Conservation (phyloP, 2,888 invertebrate species). For the Paralinhomoeus sp. region DNA sequence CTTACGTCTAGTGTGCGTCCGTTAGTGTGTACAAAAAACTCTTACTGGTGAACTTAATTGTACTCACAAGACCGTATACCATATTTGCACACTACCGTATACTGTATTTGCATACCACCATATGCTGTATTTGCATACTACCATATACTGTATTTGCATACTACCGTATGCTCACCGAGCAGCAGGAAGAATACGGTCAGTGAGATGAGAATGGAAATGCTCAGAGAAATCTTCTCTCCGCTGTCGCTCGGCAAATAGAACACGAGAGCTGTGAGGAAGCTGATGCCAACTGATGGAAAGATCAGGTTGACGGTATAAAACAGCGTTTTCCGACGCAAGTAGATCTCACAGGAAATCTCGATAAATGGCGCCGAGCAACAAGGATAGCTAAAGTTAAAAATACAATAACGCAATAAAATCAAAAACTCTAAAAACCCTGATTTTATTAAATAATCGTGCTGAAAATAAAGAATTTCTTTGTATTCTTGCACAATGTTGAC, state of each 20-base stretch:
- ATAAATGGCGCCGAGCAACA: constrained; percentile 84
- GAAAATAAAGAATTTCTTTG: too few species aligned
- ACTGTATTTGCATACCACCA: too few species aligned
- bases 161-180: constrained; percentile 38
- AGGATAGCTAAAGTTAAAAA: constrained; percentile 40
- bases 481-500: too few species aligned
- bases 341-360: constrained; percentile 87
- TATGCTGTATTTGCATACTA: too few species aligned
- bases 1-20: too few species aligned
- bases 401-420: not conserved
- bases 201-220: constrained; percentile 86
- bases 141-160: too few species aligned
- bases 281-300: constrained; percentile 28
- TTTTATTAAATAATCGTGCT: too few species aligned
- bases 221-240: constrained; percentile 88
- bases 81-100: too few species aligned
- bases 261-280: constrained; percentile 57
- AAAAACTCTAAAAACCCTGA: not conserved
- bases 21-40: too few species aligned
- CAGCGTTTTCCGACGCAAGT: constrained; percentile 53
- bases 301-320: constrained; percentile 55
- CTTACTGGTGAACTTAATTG: too few species aligned
- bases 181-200: constrained; percentile 95
- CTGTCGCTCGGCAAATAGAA: constrained; percentile 93
- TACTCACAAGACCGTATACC: too few species aligned